A percentile compares a stretch with the other conserved stretches of the same genome.
Evolutionary conservation across 2,797 vertebrate species (phyloP).

Genomic region (Melanotaenia trifasciata): DNA sequence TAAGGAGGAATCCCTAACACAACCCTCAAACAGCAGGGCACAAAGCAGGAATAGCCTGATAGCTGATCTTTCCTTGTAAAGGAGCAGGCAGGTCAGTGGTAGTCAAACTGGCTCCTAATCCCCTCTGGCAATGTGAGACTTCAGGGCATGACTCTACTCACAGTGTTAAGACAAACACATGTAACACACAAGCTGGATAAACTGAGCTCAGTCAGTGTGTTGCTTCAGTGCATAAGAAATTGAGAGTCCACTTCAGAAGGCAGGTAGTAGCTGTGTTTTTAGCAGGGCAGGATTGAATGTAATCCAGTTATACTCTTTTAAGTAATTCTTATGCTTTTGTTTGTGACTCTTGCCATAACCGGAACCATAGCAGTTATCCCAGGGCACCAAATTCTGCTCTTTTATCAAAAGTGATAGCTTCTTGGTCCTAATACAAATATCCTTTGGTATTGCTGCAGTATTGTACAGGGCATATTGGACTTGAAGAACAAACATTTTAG

Average conservation of each 20-base stretch:
- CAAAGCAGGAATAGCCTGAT: slow-evolving; percentile 78
- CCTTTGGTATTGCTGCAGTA: neutral
- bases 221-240: slow-evolving; percentile 12
- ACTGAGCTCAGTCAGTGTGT: slow-evolving; percentile 6
- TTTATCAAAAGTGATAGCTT: slow-evolving; percentile 2
- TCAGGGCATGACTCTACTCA: slow-evolving; percentile 53
- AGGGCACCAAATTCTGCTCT: neutral
- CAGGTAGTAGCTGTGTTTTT: slow-evolving; percentile 23
- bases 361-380: neutral
- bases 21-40: slow-evolving; percentile 84
- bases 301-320: neutral
- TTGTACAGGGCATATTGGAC: too few species aligned
- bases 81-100: slow-evolving; percentile 75
- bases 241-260: slow-evolving; percentile 11
- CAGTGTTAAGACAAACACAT: slow-evolving; percentile 57
- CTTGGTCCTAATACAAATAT: neutral
- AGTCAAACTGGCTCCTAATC: slow-evolving; percentile 68
- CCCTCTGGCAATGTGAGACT: slow-evolving; percentile 48
- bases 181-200: slow-evolving; percentile 15
- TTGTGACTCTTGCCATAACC: slow-evolving; percentile 10
- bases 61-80: slow-evolving; percentile 81
- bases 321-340: neutral
- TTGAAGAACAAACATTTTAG: too few species aligned
- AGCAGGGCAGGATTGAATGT: slow-evolving; percentile 22
- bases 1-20: slow-evolving; percentile 81